Percentiles rank a stretch among this genome's conserved stretches.
These are phyloP conservation scores for Hydrolagus colliei DNA, from an alignment of 2,797 vertebrate species.

Conservation along the genomic window DNA sequence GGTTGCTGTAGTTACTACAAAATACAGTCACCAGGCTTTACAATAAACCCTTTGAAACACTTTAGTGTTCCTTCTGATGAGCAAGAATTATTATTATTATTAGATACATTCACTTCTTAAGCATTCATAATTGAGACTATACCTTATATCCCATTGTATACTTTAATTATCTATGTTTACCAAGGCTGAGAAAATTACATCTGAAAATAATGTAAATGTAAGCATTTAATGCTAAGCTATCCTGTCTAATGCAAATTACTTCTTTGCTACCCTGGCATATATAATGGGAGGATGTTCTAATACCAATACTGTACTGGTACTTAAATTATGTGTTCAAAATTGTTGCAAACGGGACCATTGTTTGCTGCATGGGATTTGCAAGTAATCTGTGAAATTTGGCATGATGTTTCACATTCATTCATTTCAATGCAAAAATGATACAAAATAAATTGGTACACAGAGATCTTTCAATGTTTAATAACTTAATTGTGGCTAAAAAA, in stretches of 20 bases:
- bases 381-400: background rate
- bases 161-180: too few relatives aligned
- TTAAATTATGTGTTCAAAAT: background rate
- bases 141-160: too few relatives aligned
- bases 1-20: too few relatives aligned
- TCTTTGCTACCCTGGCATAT: background rate
- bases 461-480: background rate
- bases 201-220: background rate
- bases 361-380: background rate
- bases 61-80: too few relatives aligned
- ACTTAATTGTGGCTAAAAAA: background rate
- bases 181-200: background rate
- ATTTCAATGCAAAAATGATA: background rate
- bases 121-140: too few relatives aligned
- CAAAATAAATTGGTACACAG: background rate
- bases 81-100: too few relatives aligned
- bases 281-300: background rate
- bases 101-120: too few relatives aligned
- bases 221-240: background rate
- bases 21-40: too few relatives aligned
- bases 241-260: background rate
- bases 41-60: too few relatives aligned
- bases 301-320: background rate
- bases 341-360: background rate
- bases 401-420: background rate